Evolutionary conservation across 92 coral and sea anemone species (phyloP), one percentile per base, ranked within the genome.

Genomic region (Palythoa caribaeorum): DNA sequence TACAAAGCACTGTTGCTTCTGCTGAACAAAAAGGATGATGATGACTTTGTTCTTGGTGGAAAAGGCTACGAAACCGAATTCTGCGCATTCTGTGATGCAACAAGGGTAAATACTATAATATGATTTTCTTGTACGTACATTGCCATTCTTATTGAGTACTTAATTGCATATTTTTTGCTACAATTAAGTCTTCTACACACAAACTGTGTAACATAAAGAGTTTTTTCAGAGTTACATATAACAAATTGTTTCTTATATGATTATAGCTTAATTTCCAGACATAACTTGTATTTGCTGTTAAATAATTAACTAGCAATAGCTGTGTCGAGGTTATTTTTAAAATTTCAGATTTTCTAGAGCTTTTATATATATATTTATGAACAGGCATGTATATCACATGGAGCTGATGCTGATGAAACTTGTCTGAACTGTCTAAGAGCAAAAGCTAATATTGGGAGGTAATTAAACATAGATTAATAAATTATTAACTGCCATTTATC

Each of bases 71-170:
- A 35, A 35, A 35, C 11, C 35, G 36, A 57, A 11, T 79, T 79
- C 35, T 79, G 84, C 57, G 84, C 71, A 37, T 79, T 54, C 20
- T 79, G 84, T 79, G 84, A 79, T 79, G 84, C 84, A 6, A 59
- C 57, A 1, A 57, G 84, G 48, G 84, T 79, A 77, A 77, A 9
- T 69, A 40, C 3, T 40, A 40, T 40, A 40, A 40, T 40, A 40
- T 40, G 47, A 55, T 55, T 55, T 55, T 55, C 62, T 55, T 55
- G 35, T 15, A 37, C 17, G 14, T 70, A 12, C 15, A 54, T 14
- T 9, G 47, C 19, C 9, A 1, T 17, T 35, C 50, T 1, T 37
- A 9, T 14, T 71, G 15, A 3, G 36, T 71, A 16, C 17, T 6
- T 71, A 9, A 71, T 3, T 28, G 14, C 50, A 71, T 20, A 3